Evolutionary conservation across 2,888 invertebrate species (phyloP), one percentile per base, ranked within the genome.

Genomic region (Eurois occulta): DNA sequence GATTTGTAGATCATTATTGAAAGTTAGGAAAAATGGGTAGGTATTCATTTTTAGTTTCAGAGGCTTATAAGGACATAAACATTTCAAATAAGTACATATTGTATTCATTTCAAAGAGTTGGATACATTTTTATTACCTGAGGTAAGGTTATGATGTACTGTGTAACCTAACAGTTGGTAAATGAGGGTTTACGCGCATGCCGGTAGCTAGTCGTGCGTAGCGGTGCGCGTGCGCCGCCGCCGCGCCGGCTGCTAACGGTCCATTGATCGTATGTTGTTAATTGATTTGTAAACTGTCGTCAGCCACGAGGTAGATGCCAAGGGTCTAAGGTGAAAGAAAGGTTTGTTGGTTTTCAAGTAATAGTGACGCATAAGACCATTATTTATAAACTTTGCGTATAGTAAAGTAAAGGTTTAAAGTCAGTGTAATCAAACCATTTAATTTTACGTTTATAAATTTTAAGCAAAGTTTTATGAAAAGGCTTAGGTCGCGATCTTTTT

Each of bases 171-270:
- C 52, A 48, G 58, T 75, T 55, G 62, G 78, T 73, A 80, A 75
- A 80, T 83, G 85, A 86, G 81, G 86, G 78, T 87, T 80, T 83
- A 80, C 87, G 88, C 84, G 89, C 92, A 90, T 90, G 86, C 91
- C 91, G 72, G 91, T 85, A 89, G 89, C 88, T 87, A 91, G 88
- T 94, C 94, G 94, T 94, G 94, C 94, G 90, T 91, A 81, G 46
- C 90, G 76, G 62, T 62, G 87, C 86, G 88, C 90, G 87, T 89
- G 91, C 88, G 82, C 83, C 78, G 69, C 79, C 75, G 62, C 81
- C 85, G 91, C 88, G 82, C 83, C 78, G 69, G 80, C 75, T 65
- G 82, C 85, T 81, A 68, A 80, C 80, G 78, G 67, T 80, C 87
- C 77, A 82, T 86, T 77, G 75, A 85, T 83, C 81, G 78, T 86